Conservation (phyloP, 2,797 vertebrate genomes). For the Glossophaga mutica region DNA sequence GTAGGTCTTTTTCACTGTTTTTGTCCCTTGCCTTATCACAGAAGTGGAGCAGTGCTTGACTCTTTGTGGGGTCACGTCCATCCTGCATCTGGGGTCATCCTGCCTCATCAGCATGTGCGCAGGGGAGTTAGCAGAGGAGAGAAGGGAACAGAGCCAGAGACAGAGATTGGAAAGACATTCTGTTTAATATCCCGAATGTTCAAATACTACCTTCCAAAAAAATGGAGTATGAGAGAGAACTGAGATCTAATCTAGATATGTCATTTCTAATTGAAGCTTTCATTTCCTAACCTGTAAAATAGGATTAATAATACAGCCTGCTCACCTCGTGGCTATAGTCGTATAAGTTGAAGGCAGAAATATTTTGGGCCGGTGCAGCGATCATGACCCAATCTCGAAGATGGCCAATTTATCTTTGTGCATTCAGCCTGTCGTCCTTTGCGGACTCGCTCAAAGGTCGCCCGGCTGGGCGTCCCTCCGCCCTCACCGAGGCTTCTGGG, state of each 20-base stretch:
- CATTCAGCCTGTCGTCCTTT: neutral
- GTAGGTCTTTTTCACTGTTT: neutral
- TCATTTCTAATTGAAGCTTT: neutral
- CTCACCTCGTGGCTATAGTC: neutral
- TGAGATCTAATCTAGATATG: neutral
- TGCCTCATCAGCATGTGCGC: neutral
- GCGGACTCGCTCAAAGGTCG: neutral
- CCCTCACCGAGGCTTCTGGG: neutral
- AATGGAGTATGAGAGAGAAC: neutral
- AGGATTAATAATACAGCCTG: neutral
- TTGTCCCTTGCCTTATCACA: neutral
- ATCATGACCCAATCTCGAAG: neutral
- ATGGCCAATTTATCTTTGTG: neutral
- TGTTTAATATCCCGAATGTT: neutral
- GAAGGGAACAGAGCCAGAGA: neutral
- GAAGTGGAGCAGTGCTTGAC: neutral
- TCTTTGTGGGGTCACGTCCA: neutral
- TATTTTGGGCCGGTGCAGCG: neutral
- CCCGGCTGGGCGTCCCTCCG: neutral
- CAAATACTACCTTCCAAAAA: neutral
- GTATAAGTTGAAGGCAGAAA: neutral
- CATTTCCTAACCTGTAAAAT: neutral
- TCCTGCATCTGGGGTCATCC: neutral
- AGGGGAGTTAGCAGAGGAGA: neutral
- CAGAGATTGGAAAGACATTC: neutral